phyloP scores from a whole-genome alignment of 2,888 invertebrate genomes.

The Ganaspis brasiliensis region DNA sequence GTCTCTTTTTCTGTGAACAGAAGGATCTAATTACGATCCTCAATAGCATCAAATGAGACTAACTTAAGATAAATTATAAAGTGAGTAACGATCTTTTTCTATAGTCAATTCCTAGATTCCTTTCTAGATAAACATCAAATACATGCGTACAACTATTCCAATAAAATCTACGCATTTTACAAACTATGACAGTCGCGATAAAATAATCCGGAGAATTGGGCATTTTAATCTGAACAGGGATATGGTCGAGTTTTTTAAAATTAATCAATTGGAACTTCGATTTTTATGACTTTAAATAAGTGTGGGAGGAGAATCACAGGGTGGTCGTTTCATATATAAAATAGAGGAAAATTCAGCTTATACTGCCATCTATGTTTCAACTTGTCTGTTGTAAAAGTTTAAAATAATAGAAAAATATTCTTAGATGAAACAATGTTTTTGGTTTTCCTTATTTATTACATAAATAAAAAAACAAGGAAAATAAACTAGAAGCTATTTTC shows the following conservation, averaged over 20 bases:
- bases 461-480: no score
- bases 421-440: no score
- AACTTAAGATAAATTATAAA: conserved; percentile 10
- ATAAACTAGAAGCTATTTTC: no score
- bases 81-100: conserved; percentile 35
- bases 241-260: background rate
- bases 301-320: conserved; percentile 16
- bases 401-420: background rate
- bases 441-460: no score
- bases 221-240: background rate
- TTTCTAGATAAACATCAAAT: conserved; percentile 2
- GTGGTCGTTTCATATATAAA: background rate
- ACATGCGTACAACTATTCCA: conserved; percentile 9
- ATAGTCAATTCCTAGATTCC: background rate
- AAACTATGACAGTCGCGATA: conserved; percentile 11
- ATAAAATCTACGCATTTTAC: background rate
- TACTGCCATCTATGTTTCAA: background rate
- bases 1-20: background rate
- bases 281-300: conserved; percentile 24
- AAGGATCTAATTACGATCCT: background rate
- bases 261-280: conserved; percentile 3
- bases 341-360: background rate
- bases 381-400: background rate
- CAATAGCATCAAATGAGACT: background rate
- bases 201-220: background rate